Conservation (phyloP, 2,888 invertebrate species). For the Caenorhabditis imperialis region DNA sequence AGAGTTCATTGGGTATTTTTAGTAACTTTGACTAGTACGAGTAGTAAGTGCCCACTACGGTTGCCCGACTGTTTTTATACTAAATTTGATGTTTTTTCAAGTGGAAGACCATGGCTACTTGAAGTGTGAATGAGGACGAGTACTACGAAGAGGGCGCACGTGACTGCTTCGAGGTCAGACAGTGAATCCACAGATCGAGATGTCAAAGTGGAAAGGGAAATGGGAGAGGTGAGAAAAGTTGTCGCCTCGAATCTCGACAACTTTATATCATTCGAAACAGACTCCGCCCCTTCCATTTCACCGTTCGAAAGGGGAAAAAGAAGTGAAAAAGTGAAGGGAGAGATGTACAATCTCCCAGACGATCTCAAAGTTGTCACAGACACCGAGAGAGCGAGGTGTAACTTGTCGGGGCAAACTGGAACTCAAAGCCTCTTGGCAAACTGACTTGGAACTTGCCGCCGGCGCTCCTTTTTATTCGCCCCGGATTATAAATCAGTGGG, state of each 20-base stretch:
- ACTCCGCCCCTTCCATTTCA: conserved; percentile 23
- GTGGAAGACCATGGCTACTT: no score
- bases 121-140: no score
- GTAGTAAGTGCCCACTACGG: no score
- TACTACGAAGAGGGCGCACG: background rate
- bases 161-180: conserved; percentile 3
- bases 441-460: conserved; percentile 23
- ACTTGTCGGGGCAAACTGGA: conserved; percentile 22
- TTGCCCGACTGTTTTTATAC: no score
- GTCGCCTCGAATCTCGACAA: conserved; percentile 14
- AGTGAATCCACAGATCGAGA: background rate
- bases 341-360: conserved; percentile 27
- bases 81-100: no score
- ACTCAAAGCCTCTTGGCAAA: conserved; percentile 47
- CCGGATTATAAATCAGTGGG: conserved; percentile 28
- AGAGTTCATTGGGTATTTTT: no score
- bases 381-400: conserved; percentile 6
- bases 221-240: conserved; percentile 5
- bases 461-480: conserved; percentile 21
- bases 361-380: conserved; percentile 35
- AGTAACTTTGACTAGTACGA: no score
- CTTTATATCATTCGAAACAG: conserved; percentile 21
- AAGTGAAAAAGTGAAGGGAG: conserved; percentile 19
- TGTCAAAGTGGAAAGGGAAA: background rate
- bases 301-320: background rate